These are phyloP conservation scores for Nyctibius bracteatus DNA, from an alignment of 2,113 vertebrate species.

Conservation along the genomic window DNA sequence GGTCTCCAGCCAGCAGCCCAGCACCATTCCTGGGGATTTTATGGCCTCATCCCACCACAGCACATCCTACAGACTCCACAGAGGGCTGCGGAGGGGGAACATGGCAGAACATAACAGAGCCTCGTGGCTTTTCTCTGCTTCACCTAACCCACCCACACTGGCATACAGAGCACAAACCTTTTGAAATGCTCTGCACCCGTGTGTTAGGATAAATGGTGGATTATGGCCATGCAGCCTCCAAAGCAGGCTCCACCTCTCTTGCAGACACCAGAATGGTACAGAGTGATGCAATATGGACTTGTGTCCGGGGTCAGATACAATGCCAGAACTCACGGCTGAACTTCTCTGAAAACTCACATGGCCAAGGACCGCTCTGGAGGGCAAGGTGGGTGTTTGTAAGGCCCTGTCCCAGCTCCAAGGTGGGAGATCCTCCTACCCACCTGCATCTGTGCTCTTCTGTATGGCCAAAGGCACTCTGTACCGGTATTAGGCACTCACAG, in stretches of 20 bases:
- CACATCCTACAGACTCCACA: not conserved
- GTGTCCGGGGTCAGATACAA: fast-evolving
- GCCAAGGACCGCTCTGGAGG: not conserved
- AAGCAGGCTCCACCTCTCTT: not conserved
- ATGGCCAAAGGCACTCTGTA: not conserved
- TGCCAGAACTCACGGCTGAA: fast-evolving
- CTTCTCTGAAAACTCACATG: not conserved
- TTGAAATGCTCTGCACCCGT: not conserved
- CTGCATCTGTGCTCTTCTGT: not conserved
- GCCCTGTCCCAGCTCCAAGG: too few species aligned
- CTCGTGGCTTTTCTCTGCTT: not conserved
- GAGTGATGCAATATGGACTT: not conserved
- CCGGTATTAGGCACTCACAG: not conserved
- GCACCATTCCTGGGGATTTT: not conserved
- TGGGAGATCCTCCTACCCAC: not conserved
- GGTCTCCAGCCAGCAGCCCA: not conserved
- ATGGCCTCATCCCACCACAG: not conserved
- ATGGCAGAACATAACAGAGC: not conserved
- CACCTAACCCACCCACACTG: not conserved
- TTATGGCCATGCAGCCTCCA: not conserved
- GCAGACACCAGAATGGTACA: not conserved
- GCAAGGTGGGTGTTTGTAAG: not conserved
- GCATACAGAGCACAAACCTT: not conserved
- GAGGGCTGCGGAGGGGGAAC: not conserved
- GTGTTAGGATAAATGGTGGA: not conserved